Evolutionary conservation across 2,113 vertebrate genomes (phyloP), one percentile per base, ranked within the genome.

Genomic region (Eulemur rufifrons): DNA sequence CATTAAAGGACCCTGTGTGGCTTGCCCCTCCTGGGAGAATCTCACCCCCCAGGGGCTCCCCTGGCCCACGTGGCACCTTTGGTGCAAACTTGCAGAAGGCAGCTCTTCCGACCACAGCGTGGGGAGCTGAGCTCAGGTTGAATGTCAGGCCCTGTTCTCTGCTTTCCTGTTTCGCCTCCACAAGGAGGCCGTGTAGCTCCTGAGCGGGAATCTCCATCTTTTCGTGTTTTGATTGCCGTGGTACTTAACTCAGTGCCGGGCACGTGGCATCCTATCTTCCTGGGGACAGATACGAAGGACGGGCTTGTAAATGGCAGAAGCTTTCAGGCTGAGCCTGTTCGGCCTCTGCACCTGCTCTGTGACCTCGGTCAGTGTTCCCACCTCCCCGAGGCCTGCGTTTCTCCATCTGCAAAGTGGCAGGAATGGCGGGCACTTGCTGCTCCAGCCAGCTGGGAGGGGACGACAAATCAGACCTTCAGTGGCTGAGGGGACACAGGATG

Each of bases 261-360:
- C 39, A 54, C 6, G 0, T 0, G 3, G 23, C 32, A 10, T 42
- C 15, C 4, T 20, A 4, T 68, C 77, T 74, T 25, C 50, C 45
- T 11, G 29, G 74, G 42, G 7, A 8, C 0, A 37, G 42, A 42
- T 3, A 3, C 21, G 39, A 9, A 1, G 3, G 32, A 17, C 2
- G 9, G 47, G 68, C 52, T 82, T 74, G 69, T 59, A n/a, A 45
- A 12, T 3, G 11, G 47, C 1, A 37, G 50, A 20, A 9, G 42
- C 12, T 21, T 7, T 61, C 12, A 3, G 20, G 4, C 20, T 47
- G 15, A n/a, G 25, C 68, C 10, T 9, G 20, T 23, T 21, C 37
- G 6, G 42, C 34, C 21, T 88, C 27, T 29, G 9, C 5, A 15
- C 66, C 64, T 25, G 15, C 32, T 77, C 84, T 71, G 0, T 9